A percentile compares a stretch with the other conserved stretches of the same genome.
Conservation (phyloP, 2,797 vertebrate genomes). For the Galago senegalensis region DNA sequence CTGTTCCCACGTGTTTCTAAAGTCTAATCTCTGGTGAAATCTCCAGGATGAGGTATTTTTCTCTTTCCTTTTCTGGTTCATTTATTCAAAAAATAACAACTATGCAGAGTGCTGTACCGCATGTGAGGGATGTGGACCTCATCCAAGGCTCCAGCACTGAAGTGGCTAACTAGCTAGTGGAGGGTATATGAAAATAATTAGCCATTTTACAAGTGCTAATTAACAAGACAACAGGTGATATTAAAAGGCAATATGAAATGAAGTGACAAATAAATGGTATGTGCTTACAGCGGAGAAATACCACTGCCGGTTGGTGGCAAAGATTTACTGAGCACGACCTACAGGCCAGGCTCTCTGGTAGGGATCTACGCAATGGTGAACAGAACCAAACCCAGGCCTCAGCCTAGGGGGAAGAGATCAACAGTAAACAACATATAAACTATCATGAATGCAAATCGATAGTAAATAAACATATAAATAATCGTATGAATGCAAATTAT, state of each 20-base stretch:
- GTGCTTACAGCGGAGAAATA: conserved; percentile 6
- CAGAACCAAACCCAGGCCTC: not conserved
- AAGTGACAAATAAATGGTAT: conserved; percentile 66
- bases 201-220: conserved; percentile 76
- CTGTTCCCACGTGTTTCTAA: not conserved
- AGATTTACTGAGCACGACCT: conserved; percentile 19
- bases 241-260: conserved; percentile 59
- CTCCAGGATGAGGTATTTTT: not conserved
- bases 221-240: conserved; percentile 77
- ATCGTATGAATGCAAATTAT: not conserved
- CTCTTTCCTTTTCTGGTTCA: conserved; percentile 33
- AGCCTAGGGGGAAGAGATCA: not conserved
- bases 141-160: conserved; percentile 25
- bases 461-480: not conserved
- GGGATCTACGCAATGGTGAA: not conserved
- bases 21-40: conserved; percentile 30
- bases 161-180: conserved; percentile 39
- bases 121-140: not conserved
- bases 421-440: not conserved
- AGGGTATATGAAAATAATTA: conserved; percentile 76
- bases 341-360: not conserved
- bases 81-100: conserved; percentile 64
- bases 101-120: not conserved
- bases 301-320: not conserved
- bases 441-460: not conserved